Percentiles rank a stretch among this genome's conserved stretches.
These are phyloP conservation scores for Palythoa caribaeorum DNA, from an alignment of 92 coral and sea anemone genomes.

Conservation along the genomic window DNA sequence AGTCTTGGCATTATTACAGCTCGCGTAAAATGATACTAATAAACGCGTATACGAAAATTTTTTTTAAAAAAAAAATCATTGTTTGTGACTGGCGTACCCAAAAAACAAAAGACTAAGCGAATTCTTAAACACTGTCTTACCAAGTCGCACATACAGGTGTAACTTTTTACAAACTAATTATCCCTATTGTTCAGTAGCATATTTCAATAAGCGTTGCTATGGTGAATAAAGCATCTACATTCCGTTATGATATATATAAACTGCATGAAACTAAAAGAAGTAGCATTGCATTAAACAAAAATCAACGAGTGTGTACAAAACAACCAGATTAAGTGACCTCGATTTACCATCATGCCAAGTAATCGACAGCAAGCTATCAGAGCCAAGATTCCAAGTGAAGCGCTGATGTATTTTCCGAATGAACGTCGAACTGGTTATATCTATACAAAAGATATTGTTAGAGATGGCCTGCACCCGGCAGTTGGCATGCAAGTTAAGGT, in stretches of 20 bases:
- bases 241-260: not conserved
- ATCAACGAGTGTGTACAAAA: constrained; percentile 8
- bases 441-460: constrained; percentile 9
- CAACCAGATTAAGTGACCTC: constrained; percentile 4
- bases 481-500: constrained; percentile 9
- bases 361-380: constrained; percentile 12
- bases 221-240: not conserved
- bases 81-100: constrained; percentile 2
- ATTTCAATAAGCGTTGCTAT: constrained; percentile 3
- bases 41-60: not conserved
- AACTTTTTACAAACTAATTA: not conserved
- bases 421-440: constrained; percentile 23
- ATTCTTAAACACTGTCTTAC: not conserved
- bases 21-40: not conserved
- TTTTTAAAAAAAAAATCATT: not conserved
- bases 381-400: constrained; percentile 22
- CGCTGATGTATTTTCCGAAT: constrained; percentile 28
- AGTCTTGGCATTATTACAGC: constrained; percentile 12
- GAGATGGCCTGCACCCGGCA: constrained; percentile 23
- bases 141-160: constrained; percentile 1
- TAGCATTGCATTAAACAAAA: not conserved
- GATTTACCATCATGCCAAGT: constrained; percentile 26
- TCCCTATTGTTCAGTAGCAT: not conserved
- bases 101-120: not conserved
- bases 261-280: not conserved